Percentiles rank a stretch among this genome's conserved stretches.
Evolutionary conservation across 2,888 invertebrate species (phyloP).

Genomic region (Pardosa pseudoannulata): DNA sequence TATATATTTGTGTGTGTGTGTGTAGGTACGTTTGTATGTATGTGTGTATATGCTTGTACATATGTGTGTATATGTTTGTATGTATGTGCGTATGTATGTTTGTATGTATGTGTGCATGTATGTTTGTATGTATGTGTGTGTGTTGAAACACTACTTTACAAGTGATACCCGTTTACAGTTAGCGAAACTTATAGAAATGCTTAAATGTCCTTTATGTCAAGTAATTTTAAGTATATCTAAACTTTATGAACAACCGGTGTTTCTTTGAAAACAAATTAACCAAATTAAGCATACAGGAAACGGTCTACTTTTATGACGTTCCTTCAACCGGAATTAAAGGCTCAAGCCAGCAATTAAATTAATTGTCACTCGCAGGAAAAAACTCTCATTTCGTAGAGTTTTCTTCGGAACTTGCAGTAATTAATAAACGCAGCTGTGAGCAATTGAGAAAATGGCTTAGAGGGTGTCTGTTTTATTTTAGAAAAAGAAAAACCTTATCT

Average conservation of each 20-base stretch:
- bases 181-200: no score
- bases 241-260: background rate
- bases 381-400: background rate
- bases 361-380: background rate
- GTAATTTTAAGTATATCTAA: background rate
- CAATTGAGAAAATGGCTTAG: background rate
- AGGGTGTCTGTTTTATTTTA: background rate
- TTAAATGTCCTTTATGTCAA: no score
- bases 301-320: background rate
- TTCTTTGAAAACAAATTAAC: background rate
- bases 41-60: no score
- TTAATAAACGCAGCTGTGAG: slow-evolving; percentile 13
- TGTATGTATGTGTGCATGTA: no score
- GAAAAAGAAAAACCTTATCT: background rate
- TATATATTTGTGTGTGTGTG: no score
- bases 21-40: no score
- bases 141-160: no score
- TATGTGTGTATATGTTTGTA: no score
- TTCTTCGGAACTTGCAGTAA: background rate
- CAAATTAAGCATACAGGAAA: background rate
- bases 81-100: no score
- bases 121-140: no score
- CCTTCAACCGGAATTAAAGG: background rate
- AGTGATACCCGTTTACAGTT: no score
- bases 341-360: background rate